phyloP scores from a whole-genome alignment of 1,140 invertebrate species.

The Drosophila lacertosa region DNA sequence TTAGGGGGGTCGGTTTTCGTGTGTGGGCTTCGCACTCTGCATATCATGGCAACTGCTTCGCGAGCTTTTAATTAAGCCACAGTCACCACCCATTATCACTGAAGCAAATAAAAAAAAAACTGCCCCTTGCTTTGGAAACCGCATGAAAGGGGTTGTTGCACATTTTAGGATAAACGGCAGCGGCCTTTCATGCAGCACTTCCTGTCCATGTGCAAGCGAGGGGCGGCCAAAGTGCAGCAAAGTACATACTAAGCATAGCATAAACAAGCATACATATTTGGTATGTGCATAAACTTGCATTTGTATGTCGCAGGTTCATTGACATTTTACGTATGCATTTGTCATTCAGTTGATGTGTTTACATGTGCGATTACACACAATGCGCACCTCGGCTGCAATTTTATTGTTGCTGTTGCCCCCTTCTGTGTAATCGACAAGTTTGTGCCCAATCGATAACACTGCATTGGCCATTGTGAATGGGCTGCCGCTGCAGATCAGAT shows the following conservation, averaged over 20 bases:
- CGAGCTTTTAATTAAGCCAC: conserved; percentile 72
- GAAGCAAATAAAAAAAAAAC: conserved; percentile 3
- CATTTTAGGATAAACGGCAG: conserved; percentile 46
- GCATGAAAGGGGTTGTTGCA: conserved; percentile 41
- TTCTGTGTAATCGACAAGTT: conserved; percentile 47
- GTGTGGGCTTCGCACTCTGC: conserved; percentile 21
- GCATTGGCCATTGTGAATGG: conserved; percentile 32
- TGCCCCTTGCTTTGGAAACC: neutral
- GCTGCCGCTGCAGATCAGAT: conserved; percentile 44
- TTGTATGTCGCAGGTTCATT: conserved; percentile 8
- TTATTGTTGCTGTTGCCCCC: neutral
- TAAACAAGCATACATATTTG: neutral
- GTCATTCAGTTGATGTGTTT: conserved; percentile 36
- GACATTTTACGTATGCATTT: conserved; percentile 5
- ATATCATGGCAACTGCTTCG: conserved; percentile 22
- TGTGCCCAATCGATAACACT: conserved; percentile 54
- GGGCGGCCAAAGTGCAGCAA: conserved; percentile 9
- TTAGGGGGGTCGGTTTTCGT: conserved; percentile 38
- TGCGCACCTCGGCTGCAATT: neutral
- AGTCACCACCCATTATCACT: conserved; percentile 41
- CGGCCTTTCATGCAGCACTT: conserved; percentile 17
- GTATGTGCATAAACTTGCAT: neutral
- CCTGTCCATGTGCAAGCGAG: conserved; percentile 16
- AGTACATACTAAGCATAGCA: neutral
- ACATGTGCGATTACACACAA: conserved; percentile 37